These are phyloP conservation scores for Podarcis lilfordi DNA, from an alignment of 2,797 vertebrate genomes.

Conservation along the genomic window DNA sequence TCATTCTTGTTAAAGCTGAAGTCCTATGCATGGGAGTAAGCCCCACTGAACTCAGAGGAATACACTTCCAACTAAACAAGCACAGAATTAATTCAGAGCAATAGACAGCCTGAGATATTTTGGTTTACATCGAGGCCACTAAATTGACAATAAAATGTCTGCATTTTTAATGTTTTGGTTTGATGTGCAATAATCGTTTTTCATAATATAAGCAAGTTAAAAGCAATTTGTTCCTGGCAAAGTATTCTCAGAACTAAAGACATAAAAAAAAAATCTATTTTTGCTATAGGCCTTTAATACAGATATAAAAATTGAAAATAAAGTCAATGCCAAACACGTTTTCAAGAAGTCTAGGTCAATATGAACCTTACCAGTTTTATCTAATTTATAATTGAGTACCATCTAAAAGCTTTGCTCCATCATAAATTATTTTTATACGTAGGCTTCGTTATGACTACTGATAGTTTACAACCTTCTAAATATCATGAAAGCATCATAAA, in stretches of 20 bases:
- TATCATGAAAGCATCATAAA: slow-evolving; percentile 62
- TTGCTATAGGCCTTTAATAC: slow-evolving; percentile 40
- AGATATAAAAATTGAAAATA: slow-evolving; percentile 59
- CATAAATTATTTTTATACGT: slow-evolving; percentile 48
- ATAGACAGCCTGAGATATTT: slow-evolving; percentile 12
- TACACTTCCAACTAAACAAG: not conserved
- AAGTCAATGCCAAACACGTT: slow-evolving; percentile 48
- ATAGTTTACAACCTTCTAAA: slow-evolving; percentile 64
- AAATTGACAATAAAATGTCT: slow-evolving; percentile 48
- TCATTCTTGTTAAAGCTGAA: slow-evolving; percentile 22
- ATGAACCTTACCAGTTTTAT: slow-evolving; percentile 43
- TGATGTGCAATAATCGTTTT: slow-evolving; percentile 32
- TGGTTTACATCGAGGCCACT: slow-evolving; percentile 46
- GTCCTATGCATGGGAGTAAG: not conserved
- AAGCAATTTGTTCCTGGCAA: slow-evolving; percentile 51
- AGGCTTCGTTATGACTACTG: slow-evolving; percentile 49
- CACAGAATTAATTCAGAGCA: slow-evolving; percentile 38
- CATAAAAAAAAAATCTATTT: slow-evolving; percentile 52
- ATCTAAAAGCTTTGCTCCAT: slow-evolving; percentile 58
- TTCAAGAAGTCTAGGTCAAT: slow-evolving; percentile 52
- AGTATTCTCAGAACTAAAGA: slow-evolving; percentile 55
- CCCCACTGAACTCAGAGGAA: not conserved
- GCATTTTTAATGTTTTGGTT: slow-evolving; percentile 49
- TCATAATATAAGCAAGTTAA: slow-evolving; percentile 43
- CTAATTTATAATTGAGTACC: slow-evolving; percentile 60